phyloP scores from a whole-genome alignment of 2,797 vertebrate species.

The Poeciliopsis gracilis region DNA sequence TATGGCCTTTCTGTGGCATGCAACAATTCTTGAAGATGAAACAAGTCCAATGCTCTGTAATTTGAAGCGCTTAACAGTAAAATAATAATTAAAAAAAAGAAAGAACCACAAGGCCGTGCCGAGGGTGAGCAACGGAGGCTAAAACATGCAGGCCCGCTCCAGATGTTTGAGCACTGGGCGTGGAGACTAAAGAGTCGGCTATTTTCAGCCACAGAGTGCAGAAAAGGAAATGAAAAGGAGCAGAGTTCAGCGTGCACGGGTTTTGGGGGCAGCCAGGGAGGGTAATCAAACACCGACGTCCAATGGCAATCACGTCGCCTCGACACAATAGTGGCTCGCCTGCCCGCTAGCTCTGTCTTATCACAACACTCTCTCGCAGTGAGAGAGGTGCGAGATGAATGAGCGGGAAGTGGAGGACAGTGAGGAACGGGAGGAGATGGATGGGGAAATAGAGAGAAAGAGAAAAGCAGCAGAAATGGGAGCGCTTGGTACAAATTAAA shows the following conservation, averaged over 20 bases:
- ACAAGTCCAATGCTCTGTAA: constrained; percentile 16
- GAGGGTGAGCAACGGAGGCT: constrained; percentile 44
- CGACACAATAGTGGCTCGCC: constrained; percentile 55
- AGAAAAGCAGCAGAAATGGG: constrained; percentile 37
- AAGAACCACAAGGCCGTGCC: constrained; percentile 19
- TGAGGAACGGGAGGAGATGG: constrained; percentile 45
- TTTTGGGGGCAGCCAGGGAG: constrained; percentile 48
- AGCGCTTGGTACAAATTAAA: constrained; percentile 64
- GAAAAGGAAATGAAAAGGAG: constrained; percentile 70
- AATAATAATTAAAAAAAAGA: constrained; percentile 24
- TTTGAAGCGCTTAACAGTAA: neutral
- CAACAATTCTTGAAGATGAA: neutral
- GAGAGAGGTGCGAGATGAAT: constrained; percentile 63
- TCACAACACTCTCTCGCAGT: constrained; percentile 58
- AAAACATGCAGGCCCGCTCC: constrained; percentile 56
- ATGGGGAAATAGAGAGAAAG: constrained; percentile 36
- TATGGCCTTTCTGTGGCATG: neutral
- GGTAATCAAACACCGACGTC: constrained; percentile 64
- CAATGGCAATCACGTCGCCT: constrained; percentile 53
- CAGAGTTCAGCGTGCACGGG: constrained; percentile 58
- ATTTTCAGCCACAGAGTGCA: constrained; percentile 64
- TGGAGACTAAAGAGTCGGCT: constrained; percentile 68
- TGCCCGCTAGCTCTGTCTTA: constrained; percentile 58
- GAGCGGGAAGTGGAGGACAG: constrained; percentile 41
- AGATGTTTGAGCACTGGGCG: constrained; percentile 65